A percentile compares a stretch with the other conserved stretches of the same genome.
These are phyloP conservation scores for Andrena haemorrhoa DNA, from an alignment of 2,888 invertebrate genomes.

Conservation along the genomic window DNA sequence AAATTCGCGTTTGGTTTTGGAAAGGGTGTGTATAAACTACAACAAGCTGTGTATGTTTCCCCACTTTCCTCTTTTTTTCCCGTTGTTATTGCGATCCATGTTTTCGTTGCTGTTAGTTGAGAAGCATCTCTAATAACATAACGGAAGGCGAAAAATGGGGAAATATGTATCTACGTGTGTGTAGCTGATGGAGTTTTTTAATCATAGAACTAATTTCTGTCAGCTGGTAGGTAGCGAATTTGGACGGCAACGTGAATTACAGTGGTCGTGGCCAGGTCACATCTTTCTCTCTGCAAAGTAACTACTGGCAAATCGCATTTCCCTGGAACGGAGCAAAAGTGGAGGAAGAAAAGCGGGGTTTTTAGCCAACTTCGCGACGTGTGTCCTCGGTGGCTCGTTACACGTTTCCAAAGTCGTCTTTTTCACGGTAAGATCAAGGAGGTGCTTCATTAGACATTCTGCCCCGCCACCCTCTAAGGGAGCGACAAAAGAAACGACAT, in stretches of 20 bases:
- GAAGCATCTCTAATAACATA: no score
- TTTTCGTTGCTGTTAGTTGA: no score
- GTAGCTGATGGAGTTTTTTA: no score
- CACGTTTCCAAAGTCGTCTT: constrained; percentile 27
- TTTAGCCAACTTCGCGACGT: constrained; percentile 47
- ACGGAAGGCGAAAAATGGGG: no score
- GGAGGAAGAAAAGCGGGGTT: constrained; percentile 7
- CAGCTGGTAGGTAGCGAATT: no score
- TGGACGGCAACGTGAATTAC: no score
- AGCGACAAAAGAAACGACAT: constrained; percentile 52
- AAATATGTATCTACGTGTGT: no score
- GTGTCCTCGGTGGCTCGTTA: constrained; percentile 45
- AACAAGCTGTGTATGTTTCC: background rate
- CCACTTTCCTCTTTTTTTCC: background rate
- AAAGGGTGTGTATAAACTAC: background rate
- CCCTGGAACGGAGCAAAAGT: background rate
- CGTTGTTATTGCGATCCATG: no score
- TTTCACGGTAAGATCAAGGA: constrained; percentile 56
- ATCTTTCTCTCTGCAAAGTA: background rate
- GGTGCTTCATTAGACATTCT: constrained; percentile 64
- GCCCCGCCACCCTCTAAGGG: constrained; percentile 4
- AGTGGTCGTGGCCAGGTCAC: background rate
- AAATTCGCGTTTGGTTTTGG: background rate
- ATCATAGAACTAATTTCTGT: no score
- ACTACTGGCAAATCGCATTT: constrained; percentile 17